These are phyloP conservation scores for Gallinago media DNA, from an alignment of 2,113 vertebrate genomes.

Conservation along the genomic window DNA sequence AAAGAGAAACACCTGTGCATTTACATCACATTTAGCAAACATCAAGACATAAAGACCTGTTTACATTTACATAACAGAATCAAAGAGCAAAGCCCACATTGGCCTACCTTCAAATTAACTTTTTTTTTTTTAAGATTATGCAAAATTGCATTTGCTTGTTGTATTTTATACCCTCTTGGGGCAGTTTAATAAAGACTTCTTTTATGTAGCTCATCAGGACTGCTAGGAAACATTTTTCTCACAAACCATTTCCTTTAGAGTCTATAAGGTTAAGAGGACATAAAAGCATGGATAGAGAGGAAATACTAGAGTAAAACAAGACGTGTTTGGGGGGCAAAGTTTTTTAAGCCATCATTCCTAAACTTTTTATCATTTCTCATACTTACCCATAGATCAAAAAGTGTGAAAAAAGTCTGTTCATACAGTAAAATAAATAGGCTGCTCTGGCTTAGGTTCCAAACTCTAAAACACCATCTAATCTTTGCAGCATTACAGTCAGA, in stretches of 20 bases:
- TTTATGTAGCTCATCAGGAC: not conserved
- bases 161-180: accelerated
- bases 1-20: not conserved
- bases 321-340: not conserved
- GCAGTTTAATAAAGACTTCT: not conserved
- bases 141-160: not conserved
- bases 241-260: not conserved
- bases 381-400: not conserved
- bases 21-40: not conserved
- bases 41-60: not conserved
- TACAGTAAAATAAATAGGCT: not conserved
- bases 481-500: not conserved
- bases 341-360: not conserved
- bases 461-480: not conserved
- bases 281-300: not conserved
- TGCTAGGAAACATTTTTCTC: not conserved
- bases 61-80: not conserved
- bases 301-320: not conserved
- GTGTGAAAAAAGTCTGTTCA: not conserved
- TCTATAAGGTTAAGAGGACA: not conserved
- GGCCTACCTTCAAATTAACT: not conserved
- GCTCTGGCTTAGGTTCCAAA: not conserved
- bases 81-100: not conserved
- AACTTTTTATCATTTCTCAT: not conserved
- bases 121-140: not conserved